Evolutionary conservation across 2,113 vertebrate species (phyloP), one percentile per base, ranked within the genome.

Genomic region (Melanerpes aurifrons): DNA sequence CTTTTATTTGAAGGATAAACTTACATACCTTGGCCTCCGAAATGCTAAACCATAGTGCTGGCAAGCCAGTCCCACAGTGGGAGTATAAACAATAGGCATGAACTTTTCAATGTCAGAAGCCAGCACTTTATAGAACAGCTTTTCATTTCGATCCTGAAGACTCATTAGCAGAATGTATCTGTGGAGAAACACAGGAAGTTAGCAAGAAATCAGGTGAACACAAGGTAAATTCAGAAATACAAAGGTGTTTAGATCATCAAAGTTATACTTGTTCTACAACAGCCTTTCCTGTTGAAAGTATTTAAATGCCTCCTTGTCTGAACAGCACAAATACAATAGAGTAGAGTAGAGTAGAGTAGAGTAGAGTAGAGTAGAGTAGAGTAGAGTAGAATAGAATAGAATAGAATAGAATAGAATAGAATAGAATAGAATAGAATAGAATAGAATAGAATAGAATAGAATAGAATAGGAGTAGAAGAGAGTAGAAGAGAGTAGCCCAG

Each of bases 1-100:
- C 68, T 76, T 95, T 68, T 85, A 90, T 84, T 87, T 96, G 94
- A 95, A 97, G 92, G 78, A 93, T 82, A 97, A 92, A 59, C 71
- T 96, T 71, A 97, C 98, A 97, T 97, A 99, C 99, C 99, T 98
- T 86, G 99, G 99, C 97, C 98, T 98, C 95, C 97, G 98, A 96
- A 99, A 99, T 59, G 98, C 97, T 94, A 99, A 97, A 86, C 99
- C 98, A 16, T 99, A 99, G 15, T 98, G 98, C 58, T 99, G 99
- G 95, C 99, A 99, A 87, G 99, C 99, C 92, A 99, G 97, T 58
- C 99, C 99, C 85, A 99, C 99, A 3, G 98, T 99, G 73, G 99
- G 99, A 62, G 99, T 99, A 97, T 99, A 99, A 85, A 99, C 99
- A 91, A 99, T 98, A 67, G 99, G 99, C 99, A 99, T 99, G 94